Base-by-base conservation (phyloP, 2,888 invertebrate genomes). In the Lottia gigantea region DNA sequence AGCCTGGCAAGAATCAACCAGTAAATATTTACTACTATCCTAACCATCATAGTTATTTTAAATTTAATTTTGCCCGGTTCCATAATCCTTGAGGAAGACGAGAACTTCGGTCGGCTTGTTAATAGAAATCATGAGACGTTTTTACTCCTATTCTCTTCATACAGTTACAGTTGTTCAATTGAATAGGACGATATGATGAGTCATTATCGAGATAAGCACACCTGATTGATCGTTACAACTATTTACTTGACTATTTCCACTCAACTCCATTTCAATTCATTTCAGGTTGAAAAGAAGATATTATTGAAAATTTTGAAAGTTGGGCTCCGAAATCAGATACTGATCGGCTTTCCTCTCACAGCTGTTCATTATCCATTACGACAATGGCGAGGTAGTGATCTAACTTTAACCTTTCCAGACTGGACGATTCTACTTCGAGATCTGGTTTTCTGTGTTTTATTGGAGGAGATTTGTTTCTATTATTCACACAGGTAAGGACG, bases 381-480 rank as follows among this genome's bases (percentile, higher is more conserved):
- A 45, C 74, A 71, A 63, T 70, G 74, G 64, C 71, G 80, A 14
- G 81, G 79, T 12, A 77, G 77, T 66, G 79, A 81, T 62, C 66
- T 79, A 23, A 68, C 75, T 2, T 73, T 76, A 26, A 74, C 68
- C 12, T 14, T 94, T 70, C 95, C 95, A 0, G 92, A 93, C 19
- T 93, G 94, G 82, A 92, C 93, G 77, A 92, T 93, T 92, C 93
- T 92, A 3, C 89, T 94, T 46, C 91, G 92, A n/a, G 75, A 95
- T 86, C 89, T 95, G 69, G 92, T 92, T 0, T 90, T 94, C 61
- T 93, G 92, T 85, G 92, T 93, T 76, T 85, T 94, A 15, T 91
- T 93, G 82, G 94, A 95, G 86, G 95, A 95, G 89, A 91, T 94
- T 77, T 92, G 92, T 66, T 95, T 95, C 87, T 95, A 95, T 87